Conservation (phyloP, 1,140 invertebrate species). For the Euwallacea fornicatus region DNA sequence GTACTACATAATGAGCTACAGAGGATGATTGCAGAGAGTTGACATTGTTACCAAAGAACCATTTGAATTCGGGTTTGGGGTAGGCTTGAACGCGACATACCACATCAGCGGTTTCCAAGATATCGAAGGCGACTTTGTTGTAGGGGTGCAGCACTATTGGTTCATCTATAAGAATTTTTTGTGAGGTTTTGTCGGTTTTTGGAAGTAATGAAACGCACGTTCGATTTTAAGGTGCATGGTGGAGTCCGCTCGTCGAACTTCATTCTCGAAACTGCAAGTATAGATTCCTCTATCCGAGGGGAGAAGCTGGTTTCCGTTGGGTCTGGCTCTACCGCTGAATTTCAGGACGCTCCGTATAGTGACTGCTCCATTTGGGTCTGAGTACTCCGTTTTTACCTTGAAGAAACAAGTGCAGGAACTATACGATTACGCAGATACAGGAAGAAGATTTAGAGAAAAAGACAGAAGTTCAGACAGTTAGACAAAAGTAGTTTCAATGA, state of each 20-base stretch:
- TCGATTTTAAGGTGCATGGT: constrained; percentile 88
- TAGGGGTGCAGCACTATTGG: constrained; percentile 83
- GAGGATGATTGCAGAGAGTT: constrained; percentile 73
- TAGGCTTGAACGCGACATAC: constrained; percentile 88
- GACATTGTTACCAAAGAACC: constrained; percentile 76
- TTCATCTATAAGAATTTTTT: constrained; percentile 62
- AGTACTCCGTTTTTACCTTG: constrained; percentile 68
- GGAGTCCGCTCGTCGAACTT: constrained; percentile 81
- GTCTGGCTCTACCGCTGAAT: constrained; percentile 75
- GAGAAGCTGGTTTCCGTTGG: constrained; percentile 73
- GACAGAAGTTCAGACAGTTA: background rate
- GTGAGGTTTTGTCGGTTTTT: constrained; percentile 4
- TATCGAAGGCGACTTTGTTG: constrained; percentile 86
- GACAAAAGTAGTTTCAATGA: background rate
- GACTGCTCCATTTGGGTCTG: constrained; percentile 74
- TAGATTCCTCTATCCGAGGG: constrained; percentile 85
- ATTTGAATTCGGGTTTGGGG: constrained; percentile 89
- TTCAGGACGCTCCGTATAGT: constrained; percentile 82
- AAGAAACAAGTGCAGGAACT: background rate
- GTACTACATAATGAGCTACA: constrained; percentile 85
- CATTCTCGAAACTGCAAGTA: constrained; percentile 86
- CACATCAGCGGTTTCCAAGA: constrained; percentile 80
- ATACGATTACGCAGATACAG: background rate
- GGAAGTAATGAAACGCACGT: constrained; percentile 62
- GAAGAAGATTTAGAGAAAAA: background rate